These are phyloP conservation scores for Apostichopus parvimensis DNA, from an alignment of 35 echinoderm and acorn worm species.

Conservation along the genomic window DNA sequence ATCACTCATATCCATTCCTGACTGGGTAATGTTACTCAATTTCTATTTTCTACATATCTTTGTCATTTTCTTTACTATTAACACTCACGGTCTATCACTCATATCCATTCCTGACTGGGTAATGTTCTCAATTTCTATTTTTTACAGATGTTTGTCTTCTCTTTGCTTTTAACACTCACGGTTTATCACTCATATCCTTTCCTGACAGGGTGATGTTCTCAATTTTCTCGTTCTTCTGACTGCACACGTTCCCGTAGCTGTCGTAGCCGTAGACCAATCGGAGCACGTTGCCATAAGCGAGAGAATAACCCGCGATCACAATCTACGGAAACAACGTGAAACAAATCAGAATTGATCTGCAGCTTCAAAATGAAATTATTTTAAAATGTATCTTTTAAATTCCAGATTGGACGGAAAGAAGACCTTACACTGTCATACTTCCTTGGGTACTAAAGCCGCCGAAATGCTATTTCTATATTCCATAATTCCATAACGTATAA, in stretches of 20 bases:
- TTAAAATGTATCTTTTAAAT: no score
- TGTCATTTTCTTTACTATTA: not conserved
- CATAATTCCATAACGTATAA: no score
- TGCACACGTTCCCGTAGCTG: conserved; percentile 93
- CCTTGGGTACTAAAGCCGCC: no score
- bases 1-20: conserved; percentile 86
- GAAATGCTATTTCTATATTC: no score
- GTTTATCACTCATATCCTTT: conserved; percentile 81
- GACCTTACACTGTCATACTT: no score
- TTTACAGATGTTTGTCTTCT: not conserved
- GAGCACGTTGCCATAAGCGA: conserved; percentile 80
- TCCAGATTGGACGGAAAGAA: no score
- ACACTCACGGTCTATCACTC: conserved; percentile 79
- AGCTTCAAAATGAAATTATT: no score
- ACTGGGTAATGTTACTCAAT: conserved; percentile 63
- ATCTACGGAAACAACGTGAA: conserved; percentile 29
- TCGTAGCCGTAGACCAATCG: conserved; percentile 86
- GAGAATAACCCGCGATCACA: conserved; percentile 73
- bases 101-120: conserved; percentile 86
- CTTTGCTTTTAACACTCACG: conserved; percentile 58
- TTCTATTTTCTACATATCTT: no score
- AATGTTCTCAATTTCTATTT: conserved; percentile 64
- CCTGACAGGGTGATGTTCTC: conserved; percentile 70
- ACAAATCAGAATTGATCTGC: no score
- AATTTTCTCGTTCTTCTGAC: conserved; percentile 68